Base-by-base conservation (phyloP, 2,797 vertebrate species). In the Lutjanus campechanus region DNA sequence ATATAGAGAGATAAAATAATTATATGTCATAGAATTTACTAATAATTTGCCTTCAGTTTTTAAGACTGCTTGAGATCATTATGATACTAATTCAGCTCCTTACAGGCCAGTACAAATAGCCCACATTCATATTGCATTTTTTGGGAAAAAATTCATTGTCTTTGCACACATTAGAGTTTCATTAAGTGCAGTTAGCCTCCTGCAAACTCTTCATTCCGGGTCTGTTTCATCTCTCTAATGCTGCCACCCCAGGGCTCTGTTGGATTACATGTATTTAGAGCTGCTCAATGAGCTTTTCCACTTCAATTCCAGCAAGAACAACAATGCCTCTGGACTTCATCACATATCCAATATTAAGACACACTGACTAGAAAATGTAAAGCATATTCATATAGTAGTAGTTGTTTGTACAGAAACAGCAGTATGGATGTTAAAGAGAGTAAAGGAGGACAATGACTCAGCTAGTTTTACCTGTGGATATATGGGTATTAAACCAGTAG, bases 191-290 rank as follows among this genome's bases (percentile, higher is more conserved):
- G 25, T 50, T 20, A 19, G 22, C 36, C 61, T 36, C 5, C 11
- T 13, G n/a, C 22, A 10, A 47, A 53, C 64, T 65, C 69, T 41
- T 44, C 43, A 44, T 9, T 44, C 43, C 3, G 43, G 43, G 43
- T 44, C 43, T 44, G 43, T 44, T 44, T 44, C 43, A 9, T 44
- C 43, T 44, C 43, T 44, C 5, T 44, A 11, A 44, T 44, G 43
- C 43, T 44, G 43, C 43, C 43, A 44, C 43, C 43, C 43, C 43
- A 11, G 43, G 43, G 43, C 8, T 88, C 62, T 29, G 55, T 13
- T 68, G 65, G 77, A 84, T 84, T 88, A 75, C 82, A 81, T 66
- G 62, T 75, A 64, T 85, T 92, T 81, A 82, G 19, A 73, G 79
- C 70, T 41, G 29, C 73, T 85, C 73, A 65, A 17, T 67, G 66